Base-by-base conservation (phyloP, 2,797 vertebrate species). In the Gymnothorax javanicus region DNA sequence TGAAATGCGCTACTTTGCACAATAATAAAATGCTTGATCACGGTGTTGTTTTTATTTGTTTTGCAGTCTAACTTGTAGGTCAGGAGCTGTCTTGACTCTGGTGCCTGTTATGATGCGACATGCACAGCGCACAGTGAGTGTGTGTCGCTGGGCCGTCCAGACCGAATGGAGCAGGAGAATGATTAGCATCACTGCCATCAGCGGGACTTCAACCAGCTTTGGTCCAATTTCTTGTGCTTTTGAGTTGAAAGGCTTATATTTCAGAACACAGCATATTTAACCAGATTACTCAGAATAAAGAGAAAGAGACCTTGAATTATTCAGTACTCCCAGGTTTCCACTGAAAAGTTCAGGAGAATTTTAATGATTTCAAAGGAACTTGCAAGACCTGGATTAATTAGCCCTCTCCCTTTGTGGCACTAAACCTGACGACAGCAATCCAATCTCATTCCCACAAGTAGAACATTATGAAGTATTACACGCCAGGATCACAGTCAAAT, bases 381-480 rank as follows among this genome's bases (percentile, higher is more conserved):
- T 60, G 83, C 27, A 85, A 90, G 89, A 88, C 89, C 84, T 77
- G 91, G 93, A 93, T 95, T 96, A 95, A 95, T 96, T 94, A 96
- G 94, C 94, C 91, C 94, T 94, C 94, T 93, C 93, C 93, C 93
- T 95, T 95, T 94, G 94, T 94, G 77, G 91, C 88, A 92, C 91
- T 93, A 94, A 94, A 93, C 94, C 94, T 95, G 95, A 95, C 94
- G 95, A 93, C 92, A 86, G 85, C 91, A 91, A 93, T 94, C 94
- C 94, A 88, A 89, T 91, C 91, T 89, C 90, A 91, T 90, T 89
- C 88, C 89, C 88, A 84, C 89, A 87, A 90, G 88, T 89, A 84
- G 92, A 95, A 95, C 94, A 95, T 95, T 94, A 95, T 93, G 93
- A 94, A 95, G 96, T 96, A 96, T 96, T 96, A 96, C 95, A 94